These are phyloP conservation scores for Hydrotaea cyrtoneurina DNA, from an alignment of 2,888 invertebrate genomes.

Conservation along the genomic window DNA sequence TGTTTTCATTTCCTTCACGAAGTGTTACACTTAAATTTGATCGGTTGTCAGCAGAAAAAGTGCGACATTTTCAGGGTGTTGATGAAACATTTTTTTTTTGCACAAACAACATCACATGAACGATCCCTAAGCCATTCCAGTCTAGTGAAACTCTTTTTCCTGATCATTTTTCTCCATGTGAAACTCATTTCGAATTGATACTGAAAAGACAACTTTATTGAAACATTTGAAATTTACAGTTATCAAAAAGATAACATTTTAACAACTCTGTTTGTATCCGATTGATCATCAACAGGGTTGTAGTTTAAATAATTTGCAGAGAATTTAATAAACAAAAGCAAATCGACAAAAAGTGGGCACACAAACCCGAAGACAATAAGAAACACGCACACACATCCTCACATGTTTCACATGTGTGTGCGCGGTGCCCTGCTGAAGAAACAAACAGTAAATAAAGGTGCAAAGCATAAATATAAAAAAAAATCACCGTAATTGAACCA, in stretches of 20 bases:
- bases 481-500: conserved; percentile 61
- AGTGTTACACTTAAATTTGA: too few relatives aligned
- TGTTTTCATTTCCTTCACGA: too few relatives aligned
- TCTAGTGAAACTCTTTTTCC: too few relatives aligned
- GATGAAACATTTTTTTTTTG: too few relatives aligned
- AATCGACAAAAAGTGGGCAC: conserved; percentile 23
- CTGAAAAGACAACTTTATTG: too few relatives aligned
- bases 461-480: conserved; percentile 41
- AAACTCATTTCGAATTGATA: too few relatives aligned
- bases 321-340: conserved; percentile 55
- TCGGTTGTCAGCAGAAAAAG: too few relatives aligned
- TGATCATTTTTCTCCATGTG: too few relatives aligned
- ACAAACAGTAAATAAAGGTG: conserved; percentile 44
- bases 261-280: neutral
- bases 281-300: conserved; percentile 53
- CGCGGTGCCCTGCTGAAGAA: conserved; percentile 23
- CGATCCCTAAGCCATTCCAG: too few relatives aligned
- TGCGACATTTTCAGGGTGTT: too few relatives aligned
- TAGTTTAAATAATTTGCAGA: conserved; percentile 19
- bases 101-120: too few relatives aligned
- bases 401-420: conserved; percentile 13
- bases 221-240: neutral
- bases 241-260: neutral
- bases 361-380: neutral
- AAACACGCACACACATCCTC: neutral